Evolutionary conservation across 1,140 invertebrate species (phyloP).

Genomic region (Papilio polyxenes): DNA sequence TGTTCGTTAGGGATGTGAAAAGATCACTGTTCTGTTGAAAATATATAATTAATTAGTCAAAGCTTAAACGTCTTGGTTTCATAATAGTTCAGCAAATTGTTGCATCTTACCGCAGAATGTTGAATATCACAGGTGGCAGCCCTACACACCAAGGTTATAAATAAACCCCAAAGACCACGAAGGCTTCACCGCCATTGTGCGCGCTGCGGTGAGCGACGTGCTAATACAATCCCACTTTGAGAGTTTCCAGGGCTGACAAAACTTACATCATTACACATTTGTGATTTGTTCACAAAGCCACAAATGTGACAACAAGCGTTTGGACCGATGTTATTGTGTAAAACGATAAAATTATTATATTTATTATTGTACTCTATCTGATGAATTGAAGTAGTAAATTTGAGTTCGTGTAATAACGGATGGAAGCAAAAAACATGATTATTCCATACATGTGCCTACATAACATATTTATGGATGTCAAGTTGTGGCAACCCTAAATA

Average conservation of each 20-base stretch:
- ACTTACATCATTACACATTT: background rate
- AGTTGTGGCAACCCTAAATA: background rate
- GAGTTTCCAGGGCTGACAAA: background rate
- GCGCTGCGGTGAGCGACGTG: slow-evolving; percentile 4
- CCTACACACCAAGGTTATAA: background rate
- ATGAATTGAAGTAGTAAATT: too few relatives aligned
- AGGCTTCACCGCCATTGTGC: slow-evolving; percentile 18
- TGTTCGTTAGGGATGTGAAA: background rate
- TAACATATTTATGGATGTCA: background rate
- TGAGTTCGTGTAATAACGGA: too few relatives aligned
- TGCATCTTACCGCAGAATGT: background rate
- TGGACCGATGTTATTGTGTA: background rate
- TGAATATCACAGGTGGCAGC: background rate
- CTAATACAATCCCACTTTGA: slow-evolving; percentile 22
- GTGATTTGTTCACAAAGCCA: background rate
- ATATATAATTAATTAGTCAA: background rate
- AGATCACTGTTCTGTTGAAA: background rate
- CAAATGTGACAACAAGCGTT: background rate
- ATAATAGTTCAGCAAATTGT: background rate
- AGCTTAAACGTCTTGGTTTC: background rate
- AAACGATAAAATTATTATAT: too few relatives aligned
- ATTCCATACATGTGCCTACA: background rate
- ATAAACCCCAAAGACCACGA: slow-evolving; percentile 18
- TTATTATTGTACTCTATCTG: too few relatives aligned
- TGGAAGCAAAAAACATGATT: too few relatives aligned